phyloP scores from a whole-genome alignment of 2,888 invertebrate species.

The Neoaliturus tenellus region DNA sequence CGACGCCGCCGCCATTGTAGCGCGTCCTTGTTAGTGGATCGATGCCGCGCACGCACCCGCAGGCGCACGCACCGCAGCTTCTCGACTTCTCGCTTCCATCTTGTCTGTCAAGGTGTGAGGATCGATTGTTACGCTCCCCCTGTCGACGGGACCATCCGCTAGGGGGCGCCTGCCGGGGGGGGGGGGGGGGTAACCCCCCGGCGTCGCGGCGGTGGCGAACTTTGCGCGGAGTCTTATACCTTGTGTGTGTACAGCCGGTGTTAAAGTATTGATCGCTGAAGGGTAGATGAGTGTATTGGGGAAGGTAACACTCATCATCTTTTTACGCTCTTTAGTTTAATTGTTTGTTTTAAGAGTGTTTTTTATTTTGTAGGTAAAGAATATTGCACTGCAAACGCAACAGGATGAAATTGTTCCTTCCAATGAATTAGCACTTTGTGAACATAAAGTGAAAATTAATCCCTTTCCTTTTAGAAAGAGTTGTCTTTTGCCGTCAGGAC shows the following conservation, averaged over 20 bases:
- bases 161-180: neutral
- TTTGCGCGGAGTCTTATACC: neutral
- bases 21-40: neutral
- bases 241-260: neutral
- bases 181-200: too few relatives aligned
- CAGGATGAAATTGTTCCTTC: too few relatives aligned
- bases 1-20: neutral
- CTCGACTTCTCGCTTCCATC: neutral
- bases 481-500: too few relatives aligned
- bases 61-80: neutral
- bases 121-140: slow-evolving; percentile 42
- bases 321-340: neutral
- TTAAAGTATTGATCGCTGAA: slow-evolving; percentile 34
- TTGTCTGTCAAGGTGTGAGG: slow-evolving; percentile 35
- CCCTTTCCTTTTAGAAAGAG: too few relatives aligned
- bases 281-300: too few relatives aligned
- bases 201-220: slow-evolving; percentile 6
- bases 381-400: too few relatives aligned
- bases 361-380: too few relatives aligned
- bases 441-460: too few relatives aligned
- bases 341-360: too few relatives aligned
- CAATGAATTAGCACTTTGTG: too few relatives aligned
- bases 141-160: slow-evolving; percentile 3
- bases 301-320: too few relatives aligned
- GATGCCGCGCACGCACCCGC: slow-evolving; percentile 21